Conservation (phyloP, 2,113 vertebrate genomes). For the Pardalotus punctatus region DNA sequence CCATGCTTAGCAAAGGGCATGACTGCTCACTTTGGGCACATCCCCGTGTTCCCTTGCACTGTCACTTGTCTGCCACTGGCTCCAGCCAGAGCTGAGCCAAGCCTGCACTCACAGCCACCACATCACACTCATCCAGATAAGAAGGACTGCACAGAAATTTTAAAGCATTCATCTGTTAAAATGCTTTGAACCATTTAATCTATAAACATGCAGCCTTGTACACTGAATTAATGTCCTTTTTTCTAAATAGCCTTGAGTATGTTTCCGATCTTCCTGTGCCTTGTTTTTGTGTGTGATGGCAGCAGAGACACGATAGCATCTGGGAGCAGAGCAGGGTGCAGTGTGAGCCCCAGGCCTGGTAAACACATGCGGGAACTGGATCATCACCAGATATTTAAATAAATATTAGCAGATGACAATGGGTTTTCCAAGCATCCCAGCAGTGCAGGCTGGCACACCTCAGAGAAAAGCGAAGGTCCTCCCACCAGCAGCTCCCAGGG, state of each 20-base stretch:
- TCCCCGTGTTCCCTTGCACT: background rate
- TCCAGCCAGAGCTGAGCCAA: background rate
- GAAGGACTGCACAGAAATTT: background rate
- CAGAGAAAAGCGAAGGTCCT: background rate
- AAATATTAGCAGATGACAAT: background rate
- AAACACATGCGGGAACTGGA: background rate
- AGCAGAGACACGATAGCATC: background rate
- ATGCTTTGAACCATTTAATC: background rate
- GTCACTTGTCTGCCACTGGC: background rate
- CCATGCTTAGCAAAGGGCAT: background rate
- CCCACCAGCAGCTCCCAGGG: background rate
- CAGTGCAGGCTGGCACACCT: background rate
- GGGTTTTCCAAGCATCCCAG: background rate
- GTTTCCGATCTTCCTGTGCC: background rate
- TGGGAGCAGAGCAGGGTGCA: background rate
- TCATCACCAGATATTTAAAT: background rate
- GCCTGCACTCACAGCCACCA: fast-evolving
- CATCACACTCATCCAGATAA: fast-evolving
- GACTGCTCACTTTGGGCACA: fast-evolving
- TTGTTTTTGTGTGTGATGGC: background rate
- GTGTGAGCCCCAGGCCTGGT: background rate
- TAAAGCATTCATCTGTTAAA: background rate
- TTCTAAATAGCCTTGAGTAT: background rate
- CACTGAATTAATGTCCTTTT: background rate
- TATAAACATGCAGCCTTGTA: background rate